A percentile compares a stretch with the other conserved stretches of the same genome.
Evolutionary conservation across 2,113 vertebrate species (phyloP).

Genomic region (Saguinus midas): DNA sequence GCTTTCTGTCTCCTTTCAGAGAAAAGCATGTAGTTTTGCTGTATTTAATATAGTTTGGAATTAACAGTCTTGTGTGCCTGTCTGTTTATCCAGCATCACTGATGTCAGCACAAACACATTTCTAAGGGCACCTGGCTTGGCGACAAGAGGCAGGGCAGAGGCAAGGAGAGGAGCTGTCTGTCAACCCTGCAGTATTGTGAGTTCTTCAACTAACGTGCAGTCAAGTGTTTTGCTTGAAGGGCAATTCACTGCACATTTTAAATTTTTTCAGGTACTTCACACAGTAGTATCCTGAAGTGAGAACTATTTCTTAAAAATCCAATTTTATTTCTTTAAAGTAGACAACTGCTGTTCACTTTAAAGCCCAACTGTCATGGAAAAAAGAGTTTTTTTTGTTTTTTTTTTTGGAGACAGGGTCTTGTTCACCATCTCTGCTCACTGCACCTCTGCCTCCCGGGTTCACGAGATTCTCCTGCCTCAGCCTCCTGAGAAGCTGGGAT

Average conservation of each 20-base stretch:
- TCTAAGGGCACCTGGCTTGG: background rate
- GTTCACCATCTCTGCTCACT: too few species aligned
- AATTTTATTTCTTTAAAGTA: background rate
- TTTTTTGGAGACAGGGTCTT: too few species aligned
- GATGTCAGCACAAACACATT: background rate
- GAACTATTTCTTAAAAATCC: background rate
- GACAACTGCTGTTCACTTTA: background rate
- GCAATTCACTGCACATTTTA: accelerated
- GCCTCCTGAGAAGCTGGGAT: too few species aligned
- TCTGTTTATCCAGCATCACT: background rate
- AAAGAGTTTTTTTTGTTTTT: too few species aligned
- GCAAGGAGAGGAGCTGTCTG: background rate
- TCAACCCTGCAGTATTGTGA: accelerated
- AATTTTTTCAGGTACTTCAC: background rate
- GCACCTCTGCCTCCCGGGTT: too few species aligned
- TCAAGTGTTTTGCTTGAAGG: accelerated
- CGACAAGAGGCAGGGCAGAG: background rate
- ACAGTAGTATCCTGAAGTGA: background rate
- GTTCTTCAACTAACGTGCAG: accelerated
- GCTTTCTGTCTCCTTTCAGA: background rate
- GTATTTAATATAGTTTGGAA: background rate
- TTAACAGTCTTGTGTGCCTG: background rate
- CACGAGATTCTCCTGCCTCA: too few species aligned
- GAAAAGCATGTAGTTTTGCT: background rate
- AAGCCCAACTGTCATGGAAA: background rate